Base-by-base conservation (phyloP, 2,888 invertebrate genomes). In the Macroteleia sp. region DNA sequence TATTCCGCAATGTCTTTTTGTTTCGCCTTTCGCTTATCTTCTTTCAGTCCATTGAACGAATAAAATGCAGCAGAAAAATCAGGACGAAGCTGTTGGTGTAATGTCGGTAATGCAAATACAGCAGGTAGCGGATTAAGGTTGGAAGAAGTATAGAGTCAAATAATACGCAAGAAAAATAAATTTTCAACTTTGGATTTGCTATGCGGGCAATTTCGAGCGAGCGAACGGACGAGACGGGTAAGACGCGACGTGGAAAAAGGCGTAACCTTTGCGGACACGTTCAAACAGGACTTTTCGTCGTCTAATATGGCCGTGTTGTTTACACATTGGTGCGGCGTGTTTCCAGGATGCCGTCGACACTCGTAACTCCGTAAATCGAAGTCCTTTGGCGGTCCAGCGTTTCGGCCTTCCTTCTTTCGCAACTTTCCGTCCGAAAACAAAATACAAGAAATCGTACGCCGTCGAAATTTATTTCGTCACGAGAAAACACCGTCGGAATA, bases 91-190 rank as follows among this genome's bases (percentile, higher is more conserved):
- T 59, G 69, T 64, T 69, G 69, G 28, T 48, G 44, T 62, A 64
- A 70, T 78, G 73, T 64, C 34, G 57, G 52, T 50, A 48, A 78
- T 74, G 78, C 62, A 69, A 78, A 74, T 69, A 56, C 66, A 62
- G 62, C 52, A 52, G 66, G 19, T 36, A 22, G 44, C 67, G 57
- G 69, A 69, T 73, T 67, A 77, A 42, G 28, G 59, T 20, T 28
- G 44, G 44, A 50, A 36, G 54, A 52, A 36, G 62, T 54, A 71
- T 48, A 48, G 56, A 64, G 46, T 54, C 3, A 4, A 41, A 57
- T 64, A 56, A 64, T 57, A 39, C 57, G 70, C 19, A 36, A 39
- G 44, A 57, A 70, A 66, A 71, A 71, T 64, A 62, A 41, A 70
- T 59, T 61, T 44, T 50, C 34, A 19, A 10, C 20, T 32, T 25